phyloP scores from a whole-genome alignment of 2,113 vertebrate genomes.

The Cyprinus carpio region DNA sequence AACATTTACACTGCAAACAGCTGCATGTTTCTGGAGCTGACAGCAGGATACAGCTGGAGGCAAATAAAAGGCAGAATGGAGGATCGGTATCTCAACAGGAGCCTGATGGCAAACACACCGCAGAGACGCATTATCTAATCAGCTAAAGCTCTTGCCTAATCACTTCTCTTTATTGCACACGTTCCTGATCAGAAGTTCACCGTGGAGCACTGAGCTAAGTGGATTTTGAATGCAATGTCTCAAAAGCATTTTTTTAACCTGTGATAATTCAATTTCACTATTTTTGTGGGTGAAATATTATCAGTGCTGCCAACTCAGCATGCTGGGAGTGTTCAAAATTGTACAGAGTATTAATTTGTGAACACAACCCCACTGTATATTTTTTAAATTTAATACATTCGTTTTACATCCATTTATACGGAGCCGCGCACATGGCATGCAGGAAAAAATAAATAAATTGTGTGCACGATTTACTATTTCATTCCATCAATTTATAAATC shows the following conservation, averaged over 20 bases:
- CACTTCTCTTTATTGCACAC: background rate
- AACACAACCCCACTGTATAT: background rate
- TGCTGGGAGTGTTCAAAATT: background rate
- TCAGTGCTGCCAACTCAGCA: background rate
- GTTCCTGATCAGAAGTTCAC: background rate
- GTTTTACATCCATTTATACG: no score
- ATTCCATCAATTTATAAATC: no score
- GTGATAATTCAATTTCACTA: background rate
- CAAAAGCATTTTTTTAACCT: background rate
- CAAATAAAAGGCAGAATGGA: background rate
- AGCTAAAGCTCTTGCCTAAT: constrained; percentile 24
- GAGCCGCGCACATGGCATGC: no score
- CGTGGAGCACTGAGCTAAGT: background rate
- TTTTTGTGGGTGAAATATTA: background rate
- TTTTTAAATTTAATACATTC: background rate
- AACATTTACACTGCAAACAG: background rate
- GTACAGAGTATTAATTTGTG: background rate
- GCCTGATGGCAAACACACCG: background rate
- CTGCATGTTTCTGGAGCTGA: background rate
- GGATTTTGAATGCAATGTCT: background rate
- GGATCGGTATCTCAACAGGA: background rate
- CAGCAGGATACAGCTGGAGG: background rate
- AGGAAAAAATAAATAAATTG: no score
- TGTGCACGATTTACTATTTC: no score
- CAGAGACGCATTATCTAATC: background rate